A percentile compares a stretch with the other conserved stretches of the same genome.
Conservation (phyloP, 2,797 vertebrate species). For the Periophthalmus magnuspinnatus region DNA sequence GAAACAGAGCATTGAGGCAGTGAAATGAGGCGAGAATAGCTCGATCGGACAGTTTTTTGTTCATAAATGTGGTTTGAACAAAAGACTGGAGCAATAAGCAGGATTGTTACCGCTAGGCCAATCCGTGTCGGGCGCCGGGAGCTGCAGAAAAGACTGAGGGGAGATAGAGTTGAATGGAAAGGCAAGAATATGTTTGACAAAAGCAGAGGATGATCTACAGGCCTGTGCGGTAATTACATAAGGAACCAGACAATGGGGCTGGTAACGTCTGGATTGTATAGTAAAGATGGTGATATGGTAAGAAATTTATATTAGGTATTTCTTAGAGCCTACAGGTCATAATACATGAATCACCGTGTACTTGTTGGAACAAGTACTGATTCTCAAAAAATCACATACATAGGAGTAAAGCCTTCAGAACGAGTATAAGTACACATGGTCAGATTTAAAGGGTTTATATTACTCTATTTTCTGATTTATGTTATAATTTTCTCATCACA, state of each 20-base stretch:
- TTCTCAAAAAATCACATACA: no score
- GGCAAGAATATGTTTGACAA: conserved; percentile 47
- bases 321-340: conserved; percentile 50
- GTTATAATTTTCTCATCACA: no score
- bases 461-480: no score
- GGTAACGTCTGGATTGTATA: neutral
- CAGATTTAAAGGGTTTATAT: no score
- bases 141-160: conserved; percentile 54
- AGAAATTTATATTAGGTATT: neutral
- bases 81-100: conserved; percentile 67
- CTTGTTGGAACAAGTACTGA: no score
- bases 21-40: conserved; percentile 64
- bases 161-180: conserved; percentile 54
- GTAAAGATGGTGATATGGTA: neutral
- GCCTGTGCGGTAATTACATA: conserved; percentile 52
- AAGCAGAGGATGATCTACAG: conserved; percentile 47
- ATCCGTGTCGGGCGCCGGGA: conserved; percentile 67
- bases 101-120: conserved; percentile 70
- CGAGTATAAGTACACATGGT: no score
- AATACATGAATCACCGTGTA: conserved; percentile 4
- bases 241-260: conserved; percentile 46
- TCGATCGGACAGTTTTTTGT: conserved; percentile 57
- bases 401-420: no score
- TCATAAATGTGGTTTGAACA: conserved; percentile 61
- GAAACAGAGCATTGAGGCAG: conserved; percentile 71